Evolutionary conservation across 1,140 invertebrate species (phyloP), one percentile per base, ranked within the genome.

Genomic region (Reticulitermes speratus): DNA sequence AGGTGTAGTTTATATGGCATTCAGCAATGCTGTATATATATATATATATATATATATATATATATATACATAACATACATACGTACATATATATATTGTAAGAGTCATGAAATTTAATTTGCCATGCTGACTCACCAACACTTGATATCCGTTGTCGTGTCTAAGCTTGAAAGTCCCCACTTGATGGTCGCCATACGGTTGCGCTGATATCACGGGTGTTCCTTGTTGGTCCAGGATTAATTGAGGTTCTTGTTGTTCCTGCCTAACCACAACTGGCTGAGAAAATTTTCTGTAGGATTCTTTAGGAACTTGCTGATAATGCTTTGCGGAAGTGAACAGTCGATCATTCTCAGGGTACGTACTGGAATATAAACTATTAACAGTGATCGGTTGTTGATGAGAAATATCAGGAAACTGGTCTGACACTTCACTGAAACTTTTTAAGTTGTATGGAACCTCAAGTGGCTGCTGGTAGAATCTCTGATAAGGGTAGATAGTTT

Each of bases 81-180:
- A 21, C n/a, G n/a, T n/a, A 21, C 21, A 83, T 23, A 16, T 12
- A 30, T n/a, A 21, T 21, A 82, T 82, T 82, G 3, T 8, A 38
- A 19, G 21, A 32, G 32, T 21, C 30, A 5, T 38, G 2, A 12
- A 48, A 25, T 83, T 21, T 23, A 48, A 25, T 83, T 21, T 5
- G 9, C 1, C 32, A 52, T n/a, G n/a, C 0, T 45, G 12, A 25
- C 85, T 86, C 23, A 86, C 85, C 85, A 11, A 23, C 9, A 86
- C 30, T 65, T 86, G 85, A 65, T 86, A 86, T 2, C 85, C 85
- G 44, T 38, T 65, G 32, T 86, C 85, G 45, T 65, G 75, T 23
- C 85, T 52, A 3, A 86, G 55, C 2, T 9, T 23, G 85, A 86
- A 86, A 32, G 85, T 32, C 16, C 85, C 85, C 23, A 86, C 85